Evolutionary conservation across 2,113 vertebrate species (phyloP).

Genomic region (Naja naja): DNA sequence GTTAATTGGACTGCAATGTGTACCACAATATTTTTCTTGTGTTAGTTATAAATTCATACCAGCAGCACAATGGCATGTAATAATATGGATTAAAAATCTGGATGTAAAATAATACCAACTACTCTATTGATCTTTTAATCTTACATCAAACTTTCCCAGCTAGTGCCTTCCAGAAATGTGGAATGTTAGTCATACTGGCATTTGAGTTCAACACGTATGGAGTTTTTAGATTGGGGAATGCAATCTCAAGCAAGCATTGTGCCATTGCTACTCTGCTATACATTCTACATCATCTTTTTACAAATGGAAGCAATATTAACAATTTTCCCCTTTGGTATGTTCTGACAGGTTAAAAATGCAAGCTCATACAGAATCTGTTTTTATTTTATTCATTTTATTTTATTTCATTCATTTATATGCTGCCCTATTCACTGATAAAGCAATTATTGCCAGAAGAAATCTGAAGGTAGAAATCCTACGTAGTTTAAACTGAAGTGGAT

Average conservation of each 20-base stretch:
- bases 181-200: background rate
- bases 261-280: background rate
- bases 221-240: background rate
- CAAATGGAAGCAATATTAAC: background rate
- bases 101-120: background rate
- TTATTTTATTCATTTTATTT: background rate
- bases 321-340: background rate
- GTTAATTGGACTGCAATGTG: background rate
- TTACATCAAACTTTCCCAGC: background rate
- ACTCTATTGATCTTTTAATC: background rate
- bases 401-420: background rate
- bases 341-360: background rate
- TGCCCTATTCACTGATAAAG: background rate
- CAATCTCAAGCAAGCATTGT: background rate
- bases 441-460: background rate
- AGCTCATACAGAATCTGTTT: background rate
- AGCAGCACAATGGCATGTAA: background rate
- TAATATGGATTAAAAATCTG: background rate
- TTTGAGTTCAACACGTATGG: background rate
- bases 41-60: background rate
- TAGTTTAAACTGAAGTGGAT: no score
- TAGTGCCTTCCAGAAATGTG: background rate
- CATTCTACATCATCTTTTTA: background rate
- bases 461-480: background rate
- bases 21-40: background rate